Base-by-base conservation (phyloP, 2,797 vertebrate genomes). In the Cryptoprocta ferox region DNA sequence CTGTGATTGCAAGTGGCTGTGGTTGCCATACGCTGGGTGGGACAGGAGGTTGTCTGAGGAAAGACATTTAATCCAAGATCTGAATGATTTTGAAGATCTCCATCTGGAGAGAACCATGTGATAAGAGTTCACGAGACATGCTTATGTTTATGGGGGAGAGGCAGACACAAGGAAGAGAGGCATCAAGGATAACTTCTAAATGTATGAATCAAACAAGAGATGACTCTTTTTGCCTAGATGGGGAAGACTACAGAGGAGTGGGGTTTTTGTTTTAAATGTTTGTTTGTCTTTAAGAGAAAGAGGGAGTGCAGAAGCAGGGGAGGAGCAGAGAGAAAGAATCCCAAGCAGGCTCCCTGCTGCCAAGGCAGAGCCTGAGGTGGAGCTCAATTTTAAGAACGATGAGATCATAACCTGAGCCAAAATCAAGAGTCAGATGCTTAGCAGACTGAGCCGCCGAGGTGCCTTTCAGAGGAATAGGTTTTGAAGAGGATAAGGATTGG, bases 71-170 rank as follows among this genome's bases (percentile, higher is more conserved):
- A 78, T 21, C 5, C 45, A 35, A 90, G 65, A 15, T 75, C 39
- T 26, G 45, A 78, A 30, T 9, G 32, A 73, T 13, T 18, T n/a
- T n/a, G n/a, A n/a, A n/a, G n/a, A n/a, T n/a, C n/a, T n/a, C n/a
- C n/a, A n/a, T n/a, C n/a, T 8, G 35, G 70, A 53, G 35, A 39
- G 30, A 37, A 24, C 12, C 10, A 3, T 0, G 5, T 3, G 30
- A 5, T 16, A 56, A 65, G 76, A 30, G 50, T 30, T 42, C 73
- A 39, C 2, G 10, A 42, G 66, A 24, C 53, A 63, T 9, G 53
- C 15, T 19, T 15, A 12, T 32, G 18, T 32, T 42, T 42, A 16
- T 1, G 26, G 32, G 45, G 45, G 9, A 8, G 11, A 8, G 48
- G 48, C 11, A 13, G 48, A 24, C 24, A 13, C n/a, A 61, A n/a